Evolutionary conservation across 2,797 vertebrate genomes (phyloP), one percentile per base, ranked within the genome.

Genomic region (Melanogrammus aeglefinus): DNA sequence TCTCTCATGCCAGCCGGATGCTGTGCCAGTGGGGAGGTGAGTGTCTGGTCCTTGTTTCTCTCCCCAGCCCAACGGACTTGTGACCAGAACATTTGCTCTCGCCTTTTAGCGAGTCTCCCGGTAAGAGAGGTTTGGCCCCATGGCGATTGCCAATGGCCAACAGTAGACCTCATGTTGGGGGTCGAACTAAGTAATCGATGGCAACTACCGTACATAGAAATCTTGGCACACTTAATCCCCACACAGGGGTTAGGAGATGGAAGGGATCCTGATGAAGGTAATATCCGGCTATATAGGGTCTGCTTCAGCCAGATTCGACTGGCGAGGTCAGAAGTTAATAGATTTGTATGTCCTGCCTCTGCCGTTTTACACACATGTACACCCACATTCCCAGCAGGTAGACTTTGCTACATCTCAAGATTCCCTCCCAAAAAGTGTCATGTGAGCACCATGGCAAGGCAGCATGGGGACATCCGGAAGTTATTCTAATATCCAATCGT

Each of bases 21-120:
- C 39, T 44, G 73, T 21, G 75, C 38, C 74, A 18, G 76, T 72
- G 27, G 78, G 73, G 57, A 73, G 86, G 74, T 70, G 83, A 74
- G 66, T 41, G 77, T 69, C 63, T 80, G 84, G 80, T 74, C 81
- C 76, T 83, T 83, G 85, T 74, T 75, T 76, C 76, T 85, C 77
- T 77, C 74, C 77, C 72, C 57, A 69, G 14, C 79, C 80, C 47
- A 74, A 74, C 70, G 12, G 66, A 24, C 77, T 82, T 35, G 29
- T 1, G 12, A 72, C 27, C 70, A 14, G 13, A 21, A 16, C 33
- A 31, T 18, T 14, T 73, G 71, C 77, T 78, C 77, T 81, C 39
- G 78, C 72, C 83, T 85, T 87, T 88, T 89, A 90, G 91, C 92
- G 92, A 84, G 83, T 29, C 76, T 80, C 77, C 44, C 71, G 4